Percentiles rank a stretch among this genome's conserved stretches.
phyloP scores from a whole-genome alignment of 2,888 invertebrate genomes.

The Stenoptilia bipunctidactyla region DNA sequence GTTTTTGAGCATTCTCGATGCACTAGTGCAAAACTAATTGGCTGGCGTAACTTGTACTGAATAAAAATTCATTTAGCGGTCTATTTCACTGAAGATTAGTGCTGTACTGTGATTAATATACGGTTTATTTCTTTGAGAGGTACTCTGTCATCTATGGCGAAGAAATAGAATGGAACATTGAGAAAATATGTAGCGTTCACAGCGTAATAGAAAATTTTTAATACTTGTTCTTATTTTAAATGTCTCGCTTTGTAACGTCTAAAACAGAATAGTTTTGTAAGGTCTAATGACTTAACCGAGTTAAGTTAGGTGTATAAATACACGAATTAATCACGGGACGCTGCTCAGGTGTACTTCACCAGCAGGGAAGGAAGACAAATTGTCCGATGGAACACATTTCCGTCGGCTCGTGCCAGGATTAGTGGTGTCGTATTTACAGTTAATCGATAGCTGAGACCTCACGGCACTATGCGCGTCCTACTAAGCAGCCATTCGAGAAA shows the following conservation, averaged over 20 bases:
- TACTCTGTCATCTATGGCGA: no score
- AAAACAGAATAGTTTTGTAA: no score
- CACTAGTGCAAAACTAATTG: slow-evolving; percentile 55
- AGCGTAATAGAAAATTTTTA: no score
- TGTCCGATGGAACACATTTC: slow-evolving; percentile 17
- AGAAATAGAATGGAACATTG: no score
- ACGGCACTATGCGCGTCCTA: slow-evolving; percentile 19
- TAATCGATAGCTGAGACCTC: slow-evolving; percentile 28
- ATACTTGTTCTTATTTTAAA: no score
- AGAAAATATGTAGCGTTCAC: no score
- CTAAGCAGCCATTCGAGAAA: slow-evolving; percentile 26
- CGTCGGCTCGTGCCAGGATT: slow-evolving; percentile 27
- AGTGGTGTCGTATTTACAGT: slow-evolving; percentile 33
- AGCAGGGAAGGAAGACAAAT: slow-evolving; percentile 18
- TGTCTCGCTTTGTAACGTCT: no score
- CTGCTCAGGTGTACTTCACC: not conserved
- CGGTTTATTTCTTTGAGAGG: not conserved
- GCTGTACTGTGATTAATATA: slow-evolving; percentile 9
- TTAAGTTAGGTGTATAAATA: not conserved
- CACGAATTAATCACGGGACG: not conserved
- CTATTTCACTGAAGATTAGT: slow-evolving; percentile 24
- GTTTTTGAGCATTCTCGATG: slow-evolving; percentile 44
- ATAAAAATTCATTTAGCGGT: slow-evolving; percentile 48
- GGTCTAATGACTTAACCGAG: no score
- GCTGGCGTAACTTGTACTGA: slow-evolving; percentile 43